Evolutionary conservation across 2,888 invertebrate genomes (phyloP), one percentile per base, ranked within the genome.

Genomic region (Conistra vaccinii): DNA sequence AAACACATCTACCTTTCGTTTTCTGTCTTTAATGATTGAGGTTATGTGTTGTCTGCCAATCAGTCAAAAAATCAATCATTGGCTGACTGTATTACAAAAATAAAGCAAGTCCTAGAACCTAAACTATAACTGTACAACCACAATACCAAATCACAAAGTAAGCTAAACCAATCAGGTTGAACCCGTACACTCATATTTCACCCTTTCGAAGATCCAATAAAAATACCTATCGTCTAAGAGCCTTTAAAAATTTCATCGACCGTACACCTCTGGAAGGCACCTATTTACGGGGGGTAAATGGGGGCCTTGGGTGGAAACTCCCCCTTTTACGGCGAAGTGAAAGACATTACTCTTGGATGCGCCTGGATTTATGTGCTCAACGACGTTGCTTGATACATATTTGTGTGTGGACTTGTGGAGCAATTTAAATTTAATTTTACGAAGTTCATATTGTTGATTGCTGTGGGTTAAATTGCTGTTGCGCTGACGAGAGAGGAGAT

Each of bases 171-270:
- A 86, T 86, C 84, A 68, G 69, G 39, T 73, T 80, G 63, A 79
- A 79, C 72, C 76, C 53, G 10, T 53, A 55, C 80, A 48, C 75
- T 80, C 86, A 80, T 85, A 81, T 77, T 88, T 87, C 85, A 85
- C 81, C 71, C 70, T 70, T 77, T 69, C 81, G 74, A 86, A 85
- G 86, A 89, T 90, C 90, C 89, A 91, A 92, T 92, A 93, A 91
- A 92, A 92, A 92, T 91, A 91, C 89, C 90, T 90, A 89, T 89
- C 89, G 84, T 78, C 86, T 90, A 89, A 91, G 88, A 91, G 91
- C 91, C 90, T 92, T 93, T 95, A 93, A 94, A 93, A 93, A 92
- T 93, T 94, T 94, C 92, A 95, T 91, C 91, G 89, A 87, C 86
- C 87, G 84, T 87, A 85, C 88, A 89, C 90, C 88, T 88, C 81